phyloP scores from a whole-genome alignment of 2,113 vertebrate species.

The Solea solea region DNA sequence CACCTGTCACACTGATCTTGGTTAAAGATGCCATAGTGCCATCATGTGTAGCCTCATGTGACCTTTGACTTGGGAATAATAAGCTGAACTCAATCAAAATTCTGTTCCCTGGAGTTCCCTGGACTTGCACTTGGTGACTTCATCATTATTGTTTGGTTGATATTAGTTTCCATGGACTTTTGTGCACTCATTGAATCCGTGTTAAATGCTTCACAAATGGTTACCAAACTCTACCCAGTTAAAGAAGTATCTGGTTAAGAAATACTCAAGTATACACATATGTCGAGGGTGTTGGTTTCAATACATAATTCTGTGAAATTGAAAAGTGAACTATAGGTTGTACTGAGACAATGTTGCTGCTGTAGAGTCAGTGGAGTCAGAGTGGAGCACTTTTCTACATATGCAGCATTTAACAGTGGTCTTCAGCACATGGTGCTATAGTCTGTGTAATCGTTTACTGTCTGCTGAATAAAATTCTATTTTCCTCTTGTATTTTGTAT shows the following conservation, averaged over 20 bases:
- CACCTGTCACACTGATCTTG: neutral
- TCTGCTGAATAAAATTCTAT: conserved; percentile 50
- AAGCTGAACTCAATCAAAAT: neutral
- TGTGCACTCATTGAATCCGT: too few relatives aligned
- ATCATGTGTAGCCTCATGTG: conserved; percentile 15
- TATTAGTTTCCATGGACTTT: too few relatives aligned
- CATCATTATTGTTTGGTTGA: too few relatives aligned
- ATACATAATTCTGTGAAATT: neutral
- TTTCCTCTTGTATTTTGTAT: conserved; percentile 64
- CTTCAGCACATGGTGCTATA: neutral
- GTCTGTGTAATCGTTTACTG: neutral
- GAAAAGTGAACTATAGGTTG: neutral
- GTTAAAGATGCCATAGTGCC: neutral
- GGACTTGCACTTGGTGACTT: too few relatives aligned
- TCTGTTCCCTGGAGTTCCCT: too few relatives aligned
- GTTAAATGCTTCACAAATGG: too few relatives aligned
- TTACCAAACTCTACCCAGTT: too few relatives aligned
- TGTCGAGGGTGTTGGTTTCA: neutral
- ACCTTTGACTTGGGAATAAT: conserved; percentile 5
- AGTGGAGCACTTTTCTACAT: conserved; percentile 12
- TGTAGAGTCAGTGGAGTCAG: too few relatives aligned
- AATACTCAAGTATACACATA: neutral
- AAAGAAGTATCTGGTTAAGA: neutral
- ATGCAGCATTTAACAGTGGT: neutral
- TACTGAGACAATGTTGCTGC: too few relatives aligned